Conservation (phyloP, 2,113 vertebrate genomes). For the Orycteropus afer region DNA sequence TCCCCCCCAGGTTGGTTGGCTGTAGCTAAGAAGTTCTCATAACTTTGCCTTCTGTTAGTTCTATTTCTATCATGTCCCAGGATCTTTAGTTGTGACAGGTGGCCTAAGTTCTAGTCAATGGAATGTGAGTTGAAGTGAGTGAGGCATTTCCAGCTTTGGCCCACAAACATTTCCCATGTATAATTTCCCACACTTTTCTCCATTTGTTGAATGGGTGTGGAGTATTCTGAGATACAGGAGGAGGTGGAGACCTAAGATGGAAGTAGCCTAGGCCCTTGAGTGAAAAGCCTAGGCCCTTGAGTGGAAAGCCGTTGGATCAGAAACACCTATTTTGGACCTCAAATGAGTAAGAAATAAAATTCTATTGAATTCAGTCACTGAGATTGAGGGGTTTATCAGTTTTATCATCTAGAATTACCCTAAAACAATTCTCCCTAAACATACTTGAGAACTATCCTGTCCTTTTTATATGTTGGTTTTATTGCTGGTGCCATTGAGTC, state of each 20-base stretch:
- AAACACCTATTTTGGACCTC: neutral
- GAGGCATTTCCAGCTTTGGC: neutral
- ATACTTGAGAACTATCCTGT: neutral
- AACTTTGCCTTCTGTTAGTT: too few relatives aligned
- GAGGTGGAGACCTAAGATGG: neutral
- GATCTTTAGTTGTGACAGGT: neutral
- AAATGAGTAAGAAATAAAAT: conserved; percentile 27
- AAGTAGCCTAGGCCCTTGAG: neutral
- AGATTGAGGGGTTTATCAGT: neutral
- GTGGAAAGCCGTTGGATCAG: neutral
- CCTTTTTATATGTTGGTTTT: neutral
- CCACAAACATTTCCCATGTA: neutral
- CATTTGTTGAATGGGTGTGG: neutral
- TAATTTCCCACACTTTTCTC: neutral
- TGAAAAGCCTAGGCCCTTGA: neutral
- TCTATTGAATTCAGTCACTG: conserved; percentile 11
- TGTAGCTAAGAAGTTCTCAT: too few relatives aligned
- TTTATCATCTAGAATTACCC: neutral
- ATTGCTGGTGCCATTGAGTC: too few relatives aligned
- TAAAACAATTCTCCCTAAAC: neutral
- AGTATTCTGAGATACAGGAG: neutral
- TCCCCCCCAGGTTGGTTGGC: too few relatives aligned
- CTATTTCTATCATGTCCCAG: too few relatives aligned
- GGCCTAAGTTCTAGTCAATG: neutral
- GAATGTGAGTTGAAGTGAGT: neutral